Conservation (phyloP, 2,888 invertebrate species). For the Volucella zonaria region DNA sequence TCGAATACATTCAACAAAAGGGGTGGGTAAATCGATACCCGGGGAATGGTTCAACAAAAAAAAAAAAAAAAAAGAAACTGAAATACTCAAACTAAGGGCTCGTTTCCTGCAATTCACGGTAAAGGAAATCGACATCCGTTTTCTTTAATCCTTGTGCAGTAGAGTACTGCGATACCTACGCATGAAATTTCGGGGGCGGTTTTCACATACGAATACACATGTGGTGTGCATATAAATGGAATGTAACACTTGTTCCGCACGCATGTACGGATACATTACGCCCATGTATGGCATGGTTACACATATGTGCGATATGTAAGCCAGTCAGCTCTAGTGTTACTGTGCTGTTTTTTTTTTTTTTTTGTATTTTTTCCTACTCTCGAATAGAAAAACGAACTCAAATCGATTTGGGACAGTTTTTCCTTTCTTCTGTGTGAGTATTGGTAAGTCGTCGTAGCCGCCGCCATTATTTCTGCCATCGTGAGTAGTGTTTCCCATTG, state of each 20-base stretch:
- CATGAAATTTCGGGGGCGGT: constrained; percentile 69
- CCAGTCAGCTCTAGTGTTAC: constrained; percentile 27
- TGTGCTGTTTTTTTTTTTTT: too few relatives aligned
- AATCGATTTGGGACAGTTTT: constrained; percentile 65
- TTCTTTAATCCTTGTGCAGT: constrained; percentile 22
- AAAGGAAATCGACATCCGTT: constrained; percentile 70
- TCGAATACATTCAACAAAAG: background rate
- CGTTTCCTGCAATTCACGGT: constrained; percentile 59
- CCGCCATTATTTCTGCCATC: constrained; percentile 57
- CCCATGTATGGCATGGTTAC: constrained; percentile 35
- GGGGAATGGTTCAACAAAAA: background rate
- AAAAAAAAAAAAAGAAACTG: constrained; percentile 8
- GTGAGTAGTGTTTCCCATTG: constrained; percentile 25
- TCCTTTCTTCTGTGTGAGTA: constrained; percentile 39
- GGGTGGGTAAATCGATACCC: constrained; percentile 65
- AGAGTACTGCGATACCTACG: constrained; percentile 29
- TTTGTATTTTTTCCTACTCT: constrained; percentile 3
- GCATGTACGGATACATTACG: constrained; percentile 48
- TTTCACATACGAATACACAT: constrained; percentile 13
- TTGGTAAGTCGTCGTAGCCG: constrained; percentile 39
- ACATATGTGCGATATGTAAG: constrained; percentile 11
- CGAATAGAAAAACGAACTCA: constrained; percentile 58
- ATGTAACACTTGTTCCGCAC: constrained; percentile 63
- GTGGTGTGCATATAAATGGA: constrained; percentile 32
- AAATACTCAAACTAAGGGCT: constrained; percentile 49